Percentiles rank a stretch among this genome's conserved stretches.
Conservation (phyloP, 2,797 vertebrate species). For the Propithecus deckenii region DNA sequence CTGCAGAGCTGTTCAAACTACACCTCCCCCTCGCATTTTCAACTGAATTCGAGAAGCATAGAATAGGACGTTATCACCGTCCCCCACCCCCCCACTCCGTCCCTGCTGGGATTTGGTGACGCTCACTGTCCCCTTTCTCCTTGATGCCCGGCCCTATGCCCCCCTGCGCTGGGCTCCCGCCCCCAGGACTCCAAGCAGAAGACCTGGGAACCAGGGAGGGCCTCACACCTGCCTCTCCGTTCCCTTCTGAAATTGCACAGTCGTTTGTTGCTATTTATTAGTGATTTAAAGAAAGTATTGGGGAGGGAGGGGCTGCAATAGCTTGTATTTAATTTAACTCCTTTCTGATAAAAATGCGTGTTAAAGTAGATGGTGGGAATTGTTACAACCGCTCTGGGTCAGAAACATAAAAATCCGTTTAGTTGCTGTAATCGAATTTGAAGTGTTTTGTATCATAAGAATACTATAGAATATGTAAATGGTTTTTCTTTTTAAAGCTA, state of each 20-base stretch:
- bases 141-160: neutral
- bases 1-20: conserved; percentile 63
- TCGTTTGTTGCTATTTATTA: conserved; percentile 85
- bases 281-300: conserved; percentile 76
- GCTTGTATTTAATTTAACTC: conserved; percentile 81
- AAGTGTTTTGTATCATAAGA: conserved; percentile 91
- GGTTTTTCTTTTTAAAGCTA: conserved; percentile 84
- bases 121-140: neutral
- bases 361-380: conserved; percentile 84
- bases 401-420: conserved; percentile 80
- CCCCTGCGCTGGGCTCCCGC: neutral
- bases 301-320: conserved; percentile 62
- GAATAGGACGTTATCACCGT: neutral
- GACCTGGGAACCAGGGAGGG: neutral
- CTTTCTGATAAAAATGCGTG: conserved; percentile 76
- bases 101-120: neutral
- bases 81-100: neutral
- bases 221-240: conserved; percentile 1
- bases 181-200: conserved; percentile 19
- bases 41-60: conserved; percentile 61
- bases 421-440: conserved; percentile 85
- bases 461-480: conserved; percentile 87
- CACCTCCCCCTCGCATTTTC: conserved; percentile 35
- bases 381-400: conserved; percentile 80
- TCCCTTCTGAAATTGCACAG: conserved; percentile 71